Evolutionary conservation across 2,113 vertebrate genomes (phyloP).

Genomic region (Zosterops hypoxanthus): DNA sequence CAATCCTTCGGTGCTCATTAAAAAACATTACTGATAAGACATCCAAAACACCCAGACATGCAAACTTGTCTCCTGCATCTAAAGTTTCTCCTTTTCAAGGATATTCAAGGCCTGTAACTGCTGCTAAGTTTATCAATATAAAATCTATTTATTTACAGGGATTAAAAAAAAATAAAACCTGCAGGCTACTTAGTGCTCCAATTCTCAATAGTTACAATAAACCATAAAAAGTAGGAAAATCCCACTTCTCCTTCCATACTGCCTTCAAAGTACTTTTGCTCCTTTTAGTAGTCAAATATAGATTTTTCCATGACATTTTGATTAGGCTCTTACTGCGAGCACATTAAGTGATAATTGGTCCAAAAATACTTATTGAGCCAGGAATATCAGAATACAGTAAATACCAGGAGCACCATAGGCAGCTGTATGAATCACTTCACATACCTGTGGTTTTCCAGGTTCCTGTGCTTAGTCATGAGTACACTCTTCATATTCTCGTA

Average conservation of each 20-base stretch:
- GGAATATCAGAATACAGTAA: conserved; percentile 51
- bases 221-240: neutral
- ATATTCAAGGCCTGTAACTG: neutral
- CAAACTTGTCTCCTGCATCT: neutral
- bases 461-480: conserved; percentile 72
- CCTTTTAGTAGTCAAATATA: conserved; percentile 9
- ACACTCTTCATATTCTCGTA: conserved; percentile 64
- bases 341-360: conserved; percentile 40
- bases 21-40: neutral
- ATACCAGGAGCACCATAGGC: conserved; percentile 54
- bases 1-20: neutral
- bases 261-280: neutral
- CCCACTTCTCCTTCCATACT: neutral
- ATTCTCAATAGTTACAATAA: neutral
- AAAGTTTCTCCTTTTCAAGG: neutral
- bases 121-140: neutral
- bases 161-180: neutral
- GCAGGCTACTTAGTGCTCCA: neutral
- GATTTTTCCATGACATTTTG: conserved; percentile 44
- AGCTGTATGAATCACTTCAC: conserved; percentile 73
- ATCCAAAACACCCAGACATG: neutral
- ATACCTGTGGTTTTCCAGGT: conserved; percentile 80
- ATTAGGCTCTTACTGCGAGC: conserved; percentile 31
- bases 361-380: conserved; percentile 33
- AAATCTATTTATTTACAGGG: neutral